Conservation (phyloP, 2,113 vertebrate species). For the Elachura formosa region DNA sequence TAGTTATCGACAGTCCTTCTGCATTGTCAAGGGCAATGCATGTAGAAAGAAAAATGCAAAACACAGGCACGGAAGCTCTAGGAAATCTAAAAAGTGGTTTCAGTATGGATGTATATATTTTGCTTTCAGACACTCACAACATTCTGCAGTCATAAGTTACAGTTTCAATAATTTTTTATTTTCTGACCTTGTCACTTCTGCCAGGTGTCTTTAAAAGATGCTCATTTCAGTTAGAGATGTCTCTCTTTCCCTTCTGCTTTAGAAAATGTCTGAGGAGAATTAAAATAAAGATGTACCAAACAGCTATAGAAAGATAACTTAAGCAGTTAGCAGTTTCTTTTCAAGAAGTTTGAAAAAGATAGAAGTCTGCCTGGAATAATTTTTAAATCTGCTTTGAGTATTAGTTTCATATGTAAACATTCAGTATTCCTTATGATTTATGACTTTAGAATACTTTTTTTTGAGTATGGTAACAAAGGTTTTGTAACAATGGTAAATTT, state of each 20-base stretch:
- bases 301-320: background rate
- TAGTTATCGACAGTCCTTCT: background rate
- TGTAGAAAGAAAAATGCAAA: background rate
- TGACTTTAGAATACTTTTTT: background rate
- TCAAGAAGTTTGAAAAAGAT: background rate
- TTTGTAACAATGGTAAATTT: background rate
- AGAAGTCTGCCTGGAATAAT: background rate
- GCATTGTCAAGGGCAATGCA: background rate
- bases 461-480: background rate
- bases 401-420: background rate
- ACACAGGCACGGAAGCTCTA: background rate
- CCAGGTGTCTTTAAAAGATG: background rate
- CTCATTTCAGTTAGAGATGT: background rate
- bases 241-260: background rate
- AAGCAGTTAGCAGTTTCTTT: background rate
- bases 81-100: background rate
- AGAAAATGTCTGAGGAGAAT: background rate
- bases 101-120: background rate
- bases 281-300: background rate
- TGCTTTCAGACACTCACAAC: background rate
- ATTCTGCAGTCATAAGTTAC: background rate
- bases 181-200: background rate
- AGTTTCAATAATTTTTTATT: background rate
- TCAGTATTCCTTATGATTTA: background rate
- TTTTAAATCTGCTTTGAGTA: background rate